Evolutionary conservation across 2,888 invertebrate species (phyloP), one percentile per base, ranked within the genome.

Genomic region (Halocaridina rubra): DNA sequence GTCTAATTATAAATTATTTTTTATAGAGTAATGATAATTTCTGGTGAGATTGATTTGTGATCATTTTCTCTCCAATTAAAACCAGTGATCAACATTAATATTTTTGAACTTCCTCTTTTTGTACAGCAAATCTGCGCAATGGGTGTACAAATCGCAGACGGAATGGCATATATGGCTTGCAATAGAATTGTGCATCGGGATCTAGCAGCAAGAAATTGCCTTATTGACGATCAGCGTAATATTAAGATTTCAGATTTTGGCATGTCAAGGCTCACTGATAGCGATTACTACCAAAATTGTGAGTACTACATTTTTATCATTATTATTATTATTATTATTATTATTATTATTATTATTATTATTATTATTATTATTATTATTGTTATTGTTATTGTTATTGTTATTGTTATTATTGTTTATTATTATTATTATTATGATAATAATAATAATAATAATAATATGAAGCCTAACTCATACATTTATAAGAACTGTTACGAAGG

Each of bases 191-290:
- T 84, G 4, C 82, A 84, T 72, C 16, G 82, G 30, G 82, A 84
- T 46, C 39, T 84, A n/a, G 82, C 82, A 10, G 82, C 82, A 39
- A 77, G 82, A n/a, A 84, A 84, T 46, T 84, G 82, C 33, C 8
- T 84, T 3, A 77, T 82, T 3, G 82, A 84, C 59, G 57, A 61
- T 33, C 53, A 59, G 46, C 82, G 77, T 61, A 78, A 77, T 2
- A 69, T 84, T 72, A 84, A 84, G 39, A 84, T 84, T 8, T 69
- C 77, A 0, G 82, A 84, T 39, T 84, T 84, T 24, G 82, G 82
- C 10, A 71, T 61, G 39, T 32, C 72, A 29, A 69, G 78, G 72
- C 61, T 57, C 82, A 69, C 77, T n/a, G 24, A 57, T 7, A 39
- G 61, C 1, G 59, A 71, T n/a, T 77, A 77, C 16, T 59, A 77